These are phyloP conservation scores for Acholoe squamosa DNA, from an alignment of 2,888 invertebrate species.

Conservation along the genomic window DNA sequence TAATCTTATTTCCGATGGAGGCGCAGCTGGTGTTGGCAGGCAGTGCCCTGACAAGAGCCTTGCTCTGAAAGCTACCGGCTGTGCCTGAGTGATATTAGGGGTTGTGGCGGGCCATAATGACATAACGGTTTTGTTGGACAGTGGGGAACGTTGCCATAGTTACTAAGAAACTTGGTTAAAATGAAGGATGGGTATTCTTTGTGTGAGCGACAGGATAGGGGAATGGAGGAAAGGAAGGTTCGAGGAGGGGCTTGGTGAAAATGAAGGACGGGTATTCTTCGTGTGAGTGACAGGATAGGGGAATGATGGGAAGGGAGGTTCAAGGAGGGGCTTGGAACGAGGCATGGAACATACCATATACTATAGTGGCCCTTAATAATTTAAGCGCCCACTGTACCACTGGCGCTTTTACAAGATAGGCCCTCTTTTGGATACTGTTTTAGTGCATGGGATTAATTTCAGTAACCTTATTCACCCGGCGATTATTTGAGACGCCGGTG, in stretches of 20 bases:
- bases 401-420: too few species aligned
- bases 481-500: too few species aligned
- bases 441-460: too few species aligned
- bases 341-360: too few species aligned
- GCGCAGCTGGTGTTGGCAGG: neutral
- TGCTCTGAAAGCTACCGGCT: neutral
- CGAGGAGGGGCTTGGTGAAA: neutral
- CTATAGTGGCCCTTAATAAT: too few species aligned
- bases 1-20: constrained; percentile 23
- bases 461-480: too few species aligned
- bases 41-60: neutral
- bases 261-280: neutral
- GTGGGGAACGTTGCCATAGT: neutral
- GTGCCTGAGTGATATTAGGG: constrained; percentile 22
- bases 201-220: neutral
- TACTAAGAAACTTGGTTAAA: neutral
- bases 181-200: neutral
- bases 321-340: too few species aligned
- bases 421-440: too few species aligned
- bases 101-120: neutral
- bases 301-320: too few species aligned
- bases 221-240: too few species aligned
- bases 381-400: too few species aligned
- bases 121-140: constrained; percentile 29
- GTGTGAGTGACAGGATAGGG: neutral